phyloP scores from a whole-genome alignment of 2,797 vertebrate genomes.

The Sitta carolinensis region DNA sequence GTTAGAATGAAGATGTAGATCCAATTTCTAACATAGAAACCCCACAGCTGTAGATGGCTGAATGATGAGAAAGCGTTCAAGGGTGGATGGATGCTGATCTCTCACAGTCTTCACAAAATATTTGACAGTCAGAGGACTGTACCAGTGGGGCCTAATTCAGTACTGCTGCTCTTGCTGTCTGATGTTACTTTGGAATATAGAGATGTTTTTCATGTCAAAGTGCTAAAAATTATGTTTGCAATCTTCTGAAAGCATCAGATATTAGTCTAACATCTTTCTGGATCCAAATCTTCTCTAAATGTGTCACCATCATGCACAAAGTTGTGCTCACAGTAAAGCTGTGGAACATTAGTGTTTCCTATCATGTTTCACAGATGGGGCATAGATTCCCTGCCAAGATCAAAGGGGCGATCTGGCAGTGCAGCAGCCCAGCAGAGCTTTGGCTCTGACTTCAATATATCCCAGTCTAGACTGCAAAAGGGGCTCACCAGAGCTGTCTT shows the following conservation, averaged over 20 bases:
- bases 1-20: neutral
- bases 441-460: neutral
- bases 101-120: neutral
- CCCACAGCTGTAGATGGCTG: neutral
- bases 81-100: neutral
- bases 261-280: neutral
- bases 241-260: neutral
- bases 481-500: neutral
- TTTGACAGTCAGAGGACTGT: neutral
- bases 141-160: neutral
- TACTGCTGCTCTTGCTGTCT: neutral
- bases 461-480: neutral
- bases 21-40: neutral
- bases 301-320: neutral
- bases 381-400: neutral
- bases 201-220: neutral
- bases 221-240: neutral
- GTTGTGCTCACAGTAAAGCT: neutral
- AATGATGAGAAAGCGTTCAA: neutral
- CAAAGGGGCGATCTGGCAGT: neutral
- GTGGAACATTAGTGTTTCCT: neutral
- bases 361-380: neutral
- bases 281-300: neutral
- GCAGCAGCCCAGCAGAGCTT: neutral
- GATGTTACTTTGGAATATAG: neutral